Conservation (phyloP, 2,888 invertebrate species). For the Dioctria rufipes region DNA sequence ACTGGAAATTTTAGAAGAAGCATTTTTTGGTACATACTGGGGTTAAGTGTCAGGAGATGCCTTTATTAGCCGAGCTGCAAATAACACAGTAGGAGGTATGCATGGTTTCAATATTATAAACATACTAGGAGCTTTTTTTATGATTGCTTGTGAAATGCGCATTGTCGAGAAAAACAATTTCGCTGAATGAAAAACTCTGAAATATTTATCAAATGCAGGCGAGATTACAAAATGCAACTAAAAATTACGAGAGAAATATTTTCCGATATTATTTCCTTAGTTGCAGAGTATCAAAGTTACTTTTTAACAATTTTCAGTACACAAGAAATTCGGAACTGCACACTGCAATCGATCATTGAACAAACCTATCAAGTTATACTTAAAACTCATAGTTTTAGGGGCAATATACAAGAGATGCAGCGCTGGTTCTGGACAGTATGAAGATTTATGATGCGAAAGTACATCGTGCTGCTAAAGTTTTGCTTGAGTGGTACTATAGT, state of each 20-base stretch:
- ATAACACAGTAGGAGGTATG: conserved; percentile 76
- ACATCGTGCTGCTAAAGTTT: conserved; percentile 57
- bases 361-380: neutral
- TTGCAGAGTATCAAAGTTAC: too few species aligned
- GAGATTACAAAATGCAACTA: too few species aligned
- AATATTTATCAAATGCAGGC: too few species aligned
- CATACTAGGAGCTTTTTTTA: neutral
- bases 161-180: too few species aligned
- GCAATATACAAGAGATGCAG: neutral
- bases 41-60: conserved; percentile 78
- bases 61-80: conserved; percentile 74
- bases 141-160: neutral
- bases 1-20: conserved; percentile 67
- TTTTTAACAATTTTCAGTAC: too few species aligned
- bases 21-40: conserved; percentile 73
- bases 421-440: conserved; percentile 36
- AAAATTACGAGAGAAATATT: too few species aligned
- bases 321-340: too few species aligned
- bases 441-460: conserved; percentile 58
- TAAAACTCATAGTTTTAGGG: conserved; percentile 31
- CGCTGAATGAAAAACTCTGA: too few species aligned
- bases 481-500: conserved; percentile 56
- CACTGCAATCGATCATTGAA: too few species aligned
- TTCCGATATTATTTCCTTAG: too few species aligned
- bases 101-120: neutral